Conservation (phyloP, 2,888 invertebrate genomes). For the Heteromurus nitidus region DNA sequence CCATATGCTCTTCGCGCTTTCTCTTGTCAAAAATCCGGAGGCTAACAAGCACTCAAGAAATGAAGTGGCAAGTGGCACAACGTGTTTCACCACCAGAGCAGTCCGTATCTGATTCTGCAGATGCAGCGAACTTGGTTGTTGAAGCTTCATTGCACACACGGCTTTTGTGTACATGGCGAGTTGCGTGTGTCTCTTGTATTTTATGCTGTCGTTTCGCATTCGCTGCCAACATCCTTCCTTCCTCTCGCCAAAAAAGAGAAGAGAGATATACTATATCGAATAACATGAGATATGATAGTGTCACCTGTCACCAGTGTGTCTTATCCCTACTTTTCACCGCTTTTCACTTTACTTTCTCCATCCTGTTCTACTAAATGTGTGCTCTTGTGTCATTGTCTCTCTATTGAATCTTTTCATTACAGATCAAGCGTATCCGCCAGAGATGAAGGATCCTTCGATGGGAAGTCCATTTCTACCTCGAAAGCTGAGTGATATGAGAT, state of each 20-base stretch:
- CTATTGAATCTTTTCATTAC: conserved; percentile 14
- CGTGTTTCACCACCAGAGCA: conserved; percentile 4
- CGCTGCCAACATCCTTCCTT: too few relatives aligned
- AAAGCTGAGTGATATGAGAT: conserved; percentile 72
- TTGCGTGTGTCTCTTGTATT: too few relatives aligned
- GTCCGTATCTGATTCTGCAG: not conserved
- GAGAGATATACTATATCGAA: too few relatives aligned
- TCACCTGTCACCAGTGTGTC: too few relatives aligned
- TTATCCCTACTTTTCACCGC: too few relatives aligned
- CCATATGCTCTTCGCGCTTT: not conserved
- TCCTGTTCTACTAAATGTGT: not conserved
- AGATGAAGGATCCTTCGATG: conserved; percentile 68
- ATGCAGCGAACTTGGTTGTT: not conserved
- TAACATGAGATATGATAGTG: too few relatives aligned
- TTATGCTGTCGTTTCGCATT: too few relatives aligned
- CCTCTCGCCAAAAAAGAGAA: too few relatives aligned
- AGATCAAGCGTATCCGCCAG: conserved; percentile 63
- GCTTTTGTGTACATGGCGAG: too few relatives aligned
- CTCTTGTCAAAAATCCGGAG: conserved; percentile 14
- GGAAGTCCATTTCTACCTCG: conserved; percentile 73
- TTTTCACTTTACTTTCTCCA: too few relatives aligned
- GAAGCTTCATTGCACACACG: too few relatives aligned
- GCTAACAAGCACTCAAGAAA: conserved; percentile 32
- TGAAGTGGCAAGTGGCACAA: conserved; percentile 1
- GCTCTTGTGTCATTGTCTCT: conserved; percentile 6